phyloP scores from a whole-genome alignment of 2,888 invertebrate genomes.

The Drosophila vallismaia region DNA sequence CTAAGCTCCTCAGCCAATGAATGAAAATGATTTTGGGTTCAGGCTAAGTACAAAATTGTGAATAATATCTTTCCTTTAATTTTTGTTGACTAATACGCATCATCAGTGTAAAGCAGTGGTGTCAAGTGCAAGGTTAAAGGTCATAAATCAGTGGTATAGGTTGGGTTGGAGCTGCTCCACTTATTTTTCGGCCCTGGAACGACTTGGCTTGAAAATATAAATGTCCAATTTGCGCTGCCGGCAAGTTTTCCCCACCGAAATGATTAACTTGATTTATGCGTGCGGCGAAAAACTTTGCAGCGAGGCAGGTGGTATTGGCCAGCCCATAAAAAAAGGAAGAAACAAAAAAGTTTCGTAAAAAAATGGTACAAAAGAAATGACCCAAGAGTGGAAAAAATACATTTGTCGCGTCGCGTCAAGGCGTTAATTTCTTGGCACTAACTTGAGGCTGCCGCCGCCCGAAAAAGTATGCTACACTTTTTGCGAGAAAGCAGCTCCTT shows the following conservation, averaged over 20 bases:
- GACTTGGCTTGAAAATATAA: constrained; percentile 67
- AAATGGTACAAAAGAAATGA: constrained; percentile 31
- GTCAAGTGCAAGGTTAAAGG: constrained; percentile 69
- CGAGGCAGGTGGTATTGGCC: constrained; percentile 24
- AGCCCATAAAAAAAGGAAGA: constrained; percentile 15
- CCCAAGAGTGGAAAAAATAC: constrained; percentile 28
- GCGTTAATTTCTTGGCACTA: constrained; percentile 73
- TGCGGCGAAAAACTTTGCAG: constrained; percentile 68
- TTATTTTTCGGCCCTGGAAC: constrained; percentile 29
- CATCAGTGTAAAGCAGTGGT: constrained; percentile 40
- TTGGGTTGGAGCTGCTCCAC: constrained; percentile 4
- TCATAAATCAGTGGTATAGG: constrained; percentile 73
- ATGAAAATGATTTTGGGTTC: not conserved
- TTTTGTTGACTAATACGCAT: constrained; percentile 60
- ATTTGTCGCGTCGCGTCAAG: constrained; percentile 54
- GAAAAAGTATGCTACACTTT: constrained; percentile 42
- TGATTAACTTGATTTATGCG: constrained; percentile 80
- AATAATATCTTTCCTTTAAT: constrained; percentile 37
- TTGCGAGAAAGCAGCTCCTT: constrained; percentile 8
- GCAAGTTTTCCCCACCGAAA: constrained; percentile 51
- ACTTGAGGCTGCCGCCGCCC: constrained; percentile 43
- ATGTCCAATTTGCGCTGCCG: constrained; percentile 74
- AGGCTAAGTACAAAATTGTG: constrained; percentile 4
- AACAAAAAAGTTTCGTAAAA: constrained; percentile 33
- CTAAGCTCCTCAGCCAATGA: not conserved